Conservation (phyloP, 2,113 vertebrate species). For the Chunga burmeisteri region DNA sequence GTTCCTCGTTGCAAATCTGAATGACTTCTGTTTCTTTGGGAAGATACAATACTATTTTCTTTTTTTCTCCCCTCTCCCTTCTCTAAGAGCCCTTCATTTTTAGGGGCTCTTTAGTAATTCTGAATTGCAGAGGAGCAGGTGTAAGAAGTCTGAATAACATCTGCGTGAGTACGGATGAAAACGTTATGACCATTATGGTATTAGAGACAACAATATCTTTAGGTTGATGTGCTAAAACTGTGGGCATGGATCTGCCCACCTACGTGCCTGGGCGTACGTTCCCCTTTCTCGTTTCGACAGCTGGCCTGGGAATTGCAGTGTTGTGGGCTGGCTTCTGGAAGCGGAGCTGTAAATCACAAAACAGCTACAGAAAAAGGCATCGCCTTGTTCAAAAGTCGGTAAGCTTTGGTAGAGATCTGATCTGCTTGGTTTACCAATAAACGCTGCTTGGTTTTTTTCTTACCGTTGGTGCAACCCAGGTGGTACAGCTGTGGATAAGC, state of each 20-base stretch:
- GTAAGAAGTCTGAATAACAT: not conserved
- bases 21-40: constrained; percentile 14
- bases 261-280: not conserved
- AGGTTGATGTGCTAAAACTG: not conserved
- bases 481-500: not conserved
- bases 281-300: not conserved
- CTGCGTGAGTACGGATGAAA: not conserved
- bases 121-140: constrained; percentile 1
- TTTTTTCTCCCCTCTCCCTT: not conserved
- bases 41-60: not conserved
- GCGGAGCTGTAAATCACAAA: not conserved
- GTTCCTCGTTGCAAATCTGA: not conserved
- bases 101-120: not conserved
- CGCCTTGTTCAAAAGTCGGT: not conserved
- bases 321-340: not conserved
- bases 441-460: not conserved
- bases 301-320: not conserved
- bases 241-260: rapidly evolving
- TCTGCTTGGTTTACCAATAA: not conserved
- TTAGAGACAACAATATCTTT: not conserved
- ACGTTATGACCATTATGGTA: not conserved
- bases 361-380: not conserved
- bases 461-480: not conserved
- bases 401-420: not conserved
- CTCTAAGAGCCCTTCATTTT: not conserved